These are phyloP conservation scores for Neria commutata DNA, from an alignment of 2,888 invertebrate species.

Conservation along the genomic window DNA sequence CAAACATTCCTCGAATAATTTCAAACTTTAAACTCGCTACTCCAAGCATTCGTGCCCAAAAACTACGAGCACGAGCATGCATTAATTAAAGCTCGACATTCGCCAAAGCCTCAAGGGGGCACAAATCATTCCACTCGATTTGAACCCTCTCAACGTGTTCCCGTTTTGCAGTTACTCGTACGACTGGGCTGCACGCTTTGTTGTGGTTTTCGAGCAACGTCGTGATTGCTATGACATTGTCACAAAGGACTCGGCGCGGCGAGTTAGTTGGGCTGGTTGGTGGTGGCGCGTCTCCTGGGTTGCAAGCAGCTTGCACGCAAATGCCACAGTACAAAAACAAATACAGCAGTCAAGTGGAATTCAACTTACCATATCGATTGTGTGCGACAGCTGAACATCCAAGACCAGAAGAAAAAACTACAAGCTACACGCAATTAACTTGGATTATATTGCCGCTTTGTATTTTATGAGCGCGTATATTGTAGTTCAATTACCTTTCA, in stretches of 20 bases:
- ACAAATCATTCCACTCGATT: no score
- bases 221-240: conserved; percentile 58
- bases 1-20: no score
- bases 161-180: no score
- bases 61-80: no score
- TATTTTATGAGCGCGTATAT: not conserved
- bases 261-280: not conserved
- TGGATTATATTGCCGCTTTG: not conserved
- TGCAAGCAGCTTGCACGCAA: no score
- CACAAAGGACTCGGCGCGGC: conserved; percentile 17
- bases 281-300: not conserved
- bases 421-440: not conserved
- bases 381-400: not conserved
- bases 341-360: not conserved
- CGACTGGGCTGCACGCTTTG: conserved; percentile 32
- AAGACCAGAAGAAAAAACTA: not conserved
- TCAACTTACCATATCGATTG: no score
- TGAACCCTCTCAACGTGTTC: no score
- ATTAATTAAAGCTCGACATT: no score
- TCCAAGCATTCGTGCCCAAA: no score
- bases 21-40: no score
- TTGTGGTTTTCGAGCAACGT: conserved; percentile 51
- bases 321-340: not conserved
- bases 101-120: no score
- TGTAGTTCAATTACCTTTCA: not conserved